Conservation (phyloP, 2,888 invertebrate species). For the Mimumesa dahlbomi region DNA sequence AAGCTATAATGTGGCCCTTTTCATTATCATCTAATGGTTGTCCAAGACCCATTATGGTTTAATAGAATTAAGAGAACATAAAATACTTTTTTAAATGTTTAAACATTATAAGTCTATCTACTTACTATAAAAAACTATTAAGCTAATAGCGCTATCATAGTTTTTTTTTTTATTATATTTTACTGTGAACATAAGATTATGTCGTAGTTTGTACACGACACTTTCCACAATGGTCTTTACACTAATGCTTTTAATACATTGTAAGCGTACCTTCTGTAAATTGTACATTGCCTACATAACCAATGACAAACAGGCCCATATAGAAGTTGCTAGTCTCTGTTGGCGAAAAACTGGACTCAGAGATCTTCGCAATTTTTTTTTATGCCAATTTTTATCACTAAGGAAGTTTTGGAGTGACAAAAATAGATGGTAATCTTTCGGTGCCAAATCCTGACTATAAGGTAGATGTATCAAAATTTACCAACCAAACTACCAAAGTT, state of each 20-base stretch:
- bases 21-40: neutral
- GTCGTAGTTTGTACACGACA: neutral
- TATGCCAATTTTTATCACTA: slow-evolving; percentile 3
- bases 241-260: no score
- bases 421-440: neutral
- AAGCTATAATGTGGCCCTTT: neutral
- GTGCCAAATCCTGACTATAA: slow-evolving; percentile 24
- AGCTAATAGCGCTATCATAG: neutral
- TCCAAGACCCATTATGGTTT: neutral
- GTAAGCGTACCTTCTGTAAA: no score
- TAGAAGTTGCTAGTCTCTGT: neutral
- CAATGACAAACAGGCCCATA: no score
- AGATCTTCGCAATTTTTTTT: neutral
- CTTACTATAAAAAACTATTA: neutral
- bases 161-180: no score
- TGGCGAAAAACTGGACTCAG: neutral
- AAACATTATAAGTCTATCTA: neutral
- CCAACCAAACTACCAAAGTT: slow-evolving; percentile 26
- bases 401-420: neutral
- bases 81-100: neutral
- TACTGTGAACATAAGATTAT: slow-evolving; percentile 1
- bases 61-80: neutral
- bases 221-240: neutral
- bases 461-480: slow-evolving; percentile 21
- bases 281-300: no score